Percentiles rank a stretch among this genome's conserved stretches.
These are phyloP conservation scores for Mantis religiosa DNA, from an alignment of 2,888 invertebrate species.

Conservation along the genomic window DNA sequence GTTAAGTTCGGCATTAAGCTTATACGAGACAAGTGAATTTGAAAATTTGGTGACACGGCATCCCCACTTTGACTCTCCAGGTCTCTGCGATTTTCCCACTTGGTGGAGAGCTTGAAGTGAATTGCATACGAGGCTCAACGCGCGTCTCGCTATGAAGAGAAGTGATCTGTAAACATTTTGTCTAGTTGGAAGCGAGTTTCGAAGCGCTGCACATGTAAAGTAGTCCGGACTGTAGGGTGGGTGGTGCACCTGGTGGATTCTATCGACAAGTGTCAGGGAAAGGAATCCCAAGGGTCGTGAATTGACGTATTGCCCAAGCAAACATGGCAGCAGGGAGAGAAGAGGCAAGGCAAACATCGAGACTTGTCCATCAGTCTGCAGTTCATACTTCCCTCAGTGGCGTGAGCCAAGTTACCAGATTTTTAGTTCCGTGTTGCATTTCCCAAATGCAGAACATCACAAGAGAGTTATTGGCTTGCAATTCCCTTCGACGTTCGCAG, in stretches of 20 bases:
- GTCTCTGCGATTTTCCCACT: background rate
- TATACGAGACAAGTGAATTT: background rate
- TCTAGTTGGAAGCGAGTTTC: background rate
- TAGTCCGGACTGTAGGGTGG: background rate
- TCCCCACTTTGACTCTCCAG: background rate
- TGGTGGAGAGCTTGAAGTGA: background rate
- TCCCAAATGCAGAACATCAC: no score
- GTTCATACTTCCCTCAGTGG: background rate
- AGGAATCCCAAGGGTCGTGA: background rate
- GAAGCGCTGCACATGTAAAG: background rate
- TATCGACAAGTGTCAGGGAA: background rate
- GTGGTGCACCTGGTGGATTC: background rate
- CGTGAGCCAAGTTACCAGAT: background rate
- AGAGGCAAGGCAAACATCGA: background rate
- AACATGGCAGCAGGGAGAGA: background rate
- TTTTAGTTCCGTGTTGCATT: no score
- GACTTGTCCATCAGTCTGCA: background rate
- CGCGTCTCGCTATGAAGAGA: background rate
- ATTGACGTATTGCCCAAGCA: background rate
- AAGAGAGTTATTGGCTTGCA: no score
- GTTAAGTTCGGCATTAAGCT: background rate
- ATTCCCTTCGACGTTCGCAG: no score
- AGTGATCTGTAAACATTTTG: background rate
- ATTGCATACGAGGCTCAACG: background rate
- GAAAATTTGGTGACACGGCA: no score